Percentiles rank a stretch among this genome's conserved stretches.
Evolutionary conservation across 2,888 invertebrate species (phyloP).

Genomic region (Ophonus ardosiacus): DNA sequence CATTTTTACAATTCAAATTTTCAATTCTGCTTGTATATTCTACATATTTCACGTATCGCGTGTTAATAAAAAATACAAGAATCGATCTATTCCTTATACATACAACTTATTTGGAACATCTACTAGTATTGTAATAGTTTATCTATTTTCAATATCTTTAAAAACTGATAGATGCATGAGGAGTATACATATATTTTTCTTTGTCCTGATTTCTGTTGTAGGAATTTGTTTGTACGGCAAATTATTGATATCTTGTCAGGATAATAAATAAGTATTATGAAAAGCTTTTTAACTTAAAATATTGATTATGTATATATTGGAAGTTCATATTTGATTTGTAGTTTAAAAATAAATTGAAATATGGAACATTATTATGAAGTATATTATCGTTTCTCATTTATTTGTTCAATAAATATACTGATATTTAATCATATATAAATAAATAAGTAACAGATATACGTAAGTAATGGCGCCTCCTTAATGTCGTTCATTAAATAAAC

Average conservation of each 20-base stretch:
- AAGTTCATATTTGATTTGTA: neutral
- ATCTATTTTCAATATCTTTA: constrained; percentile 1
- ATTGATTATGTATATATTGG: neutral
- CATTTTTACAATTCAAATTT: neutral
- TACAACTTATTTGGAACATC: neutral
- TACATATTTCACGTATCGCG: neutral
- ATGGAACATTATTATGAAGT: neutral
- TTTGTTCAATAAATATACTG: too few relatives aligned
- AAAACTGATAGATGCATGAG: neutral
- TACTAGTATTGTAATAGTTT: neutral
- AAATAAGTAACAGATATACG: too few relatives aligned
- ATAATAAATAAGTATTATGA: constrained; percentile 9
- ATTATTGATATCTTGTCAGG: constrained; percentile 35
- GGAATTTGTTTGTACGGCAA: neutral
- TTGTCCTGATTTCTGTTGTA: neutral
- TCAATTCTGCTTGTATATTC: neutral
- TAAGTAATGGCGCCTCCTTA: too few relatives aligned
- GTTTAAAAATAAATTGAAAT: neutral
- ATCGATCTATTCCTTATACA: neutral
- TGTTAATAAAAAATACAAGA: constrained; percentile 9
- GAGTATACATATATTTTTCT: neutral
- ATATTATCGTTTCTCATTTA: too few relatives aligned
- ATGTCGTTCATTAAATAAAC: too few relatives aligned
- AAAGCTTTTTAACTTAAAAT: neutral
- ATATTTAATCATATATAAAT: too few relatives aligned